phyloP scores from a whole-genome alignment of 2,113 vertebrate genomes.

The Menidia beryllina region DNA sequence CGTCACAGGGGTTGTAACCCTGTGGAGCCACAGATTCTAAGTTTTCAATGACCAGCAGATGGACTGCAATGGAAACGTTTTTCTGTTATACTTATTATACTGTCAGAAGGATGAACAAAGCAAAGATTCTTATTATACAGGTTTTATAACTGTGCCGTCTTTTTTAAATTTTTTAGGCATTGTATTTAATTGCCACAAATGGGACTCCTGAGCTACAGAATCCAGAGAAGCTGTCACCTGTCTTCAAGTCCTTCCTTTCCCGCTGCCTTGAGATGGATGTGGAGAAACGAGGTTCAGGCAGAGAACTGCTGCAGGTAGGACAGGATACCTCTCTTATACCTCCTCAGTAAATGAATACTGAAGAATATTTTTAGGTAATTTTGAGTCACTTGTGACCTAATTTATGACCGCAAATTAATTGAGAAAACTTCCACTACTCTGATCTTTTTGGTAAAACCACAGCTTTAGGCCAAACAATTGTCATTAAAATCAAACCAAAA shows the following conservation, averaged over 20 bases:
- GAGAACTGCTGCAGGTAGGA: conserved; percentile 80
- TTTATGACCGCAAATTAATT: neutral
- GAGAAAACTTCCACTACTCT: neutral
- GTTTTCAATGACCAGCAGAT: too few relatives aligned
- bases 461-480: neutral
- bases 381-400: neutral
- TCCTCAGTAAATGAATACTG: too few relatives aligned
- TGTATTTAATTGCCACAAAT: conserved; percentile 85
- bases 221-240: conserved; percentile 82
- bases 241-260: conserved; percentile 81
- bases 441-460: neutral
- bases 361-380: too few relatives aligned
- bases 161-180: conserved; percentile 71
- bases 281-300: conserved; percentile 81
- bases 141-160: neutral
- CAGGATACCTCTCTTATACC: too few relatives aligned
- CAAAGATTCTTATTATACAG: neutral
- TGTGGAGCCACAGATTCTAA: too few relatives aligned
- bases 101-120: too few relatives aligned
- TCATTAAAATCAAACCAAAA: too few relatives aligned
- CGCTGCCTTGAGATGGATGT: conserved; percentile 85
- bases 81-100: neutral
- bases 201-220: conserved; percentile 84
- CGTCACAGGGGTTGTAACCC: too few relatives aligned
- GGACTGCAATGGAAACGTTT: neutral